Conservation (phyloP, 1,140 invertebrate genomes). For the Hyles euphorbiae region DNA sequence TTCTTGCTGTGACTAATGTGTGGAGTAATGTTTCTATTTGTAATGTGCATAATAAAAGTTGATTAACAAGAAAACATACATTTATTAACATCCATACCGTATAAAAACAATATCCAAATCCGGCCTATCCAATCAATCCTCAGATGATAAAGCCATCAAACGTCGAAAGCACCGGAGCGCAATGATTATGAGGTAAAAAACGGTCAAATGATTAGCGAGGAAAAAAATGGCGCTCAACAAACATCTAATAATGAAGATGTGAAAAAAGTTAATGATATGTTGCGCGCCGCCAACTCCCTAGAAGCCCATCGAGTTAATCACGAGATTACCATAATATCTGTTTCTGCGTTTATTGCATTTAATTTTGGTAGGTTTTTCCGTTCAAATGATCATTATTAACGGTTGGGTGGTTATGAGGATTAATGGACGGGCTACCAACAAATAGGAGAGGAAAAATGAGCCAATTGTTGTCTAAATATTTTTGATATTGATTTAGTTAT, state of each 20-base stretch:
- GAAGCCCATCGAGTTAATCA: conserved; percentile 38
- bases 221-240: conserved; percentile 29
- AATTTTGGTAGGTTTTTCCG: conserved; percentile 12
- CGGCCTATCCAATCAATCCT: no score
- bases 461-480: no score
- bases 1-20: no score
- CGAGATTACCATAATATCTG: conserved; percentile 36
- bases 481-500: no score
- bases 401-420: no score
- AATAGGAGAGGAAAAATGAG: no score
- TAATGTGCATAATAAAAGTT: no score
- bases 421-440: no score
- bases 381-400: background rate
- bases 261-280: conserved; percentile 37
- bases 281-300: conserved; percentile 34
- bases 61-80: no score
- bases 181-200: conserved; percentile 19
- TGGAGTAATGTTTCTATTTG: no score
- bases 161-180: conserved; percentile 14
- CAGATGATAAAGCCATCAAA: conserved; percentile 22
- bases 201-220: conserved; percentile 15
- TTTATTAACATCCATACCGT: no score
- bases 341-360: conserved; percentile 16
- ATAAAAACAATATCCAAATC: no score
- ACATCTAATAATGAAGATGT: conserved; percentile 30